phyloP scores from a whole-genome alignment of 2,888 invertebrate genomes.

The Ophion costatus region DNA sequence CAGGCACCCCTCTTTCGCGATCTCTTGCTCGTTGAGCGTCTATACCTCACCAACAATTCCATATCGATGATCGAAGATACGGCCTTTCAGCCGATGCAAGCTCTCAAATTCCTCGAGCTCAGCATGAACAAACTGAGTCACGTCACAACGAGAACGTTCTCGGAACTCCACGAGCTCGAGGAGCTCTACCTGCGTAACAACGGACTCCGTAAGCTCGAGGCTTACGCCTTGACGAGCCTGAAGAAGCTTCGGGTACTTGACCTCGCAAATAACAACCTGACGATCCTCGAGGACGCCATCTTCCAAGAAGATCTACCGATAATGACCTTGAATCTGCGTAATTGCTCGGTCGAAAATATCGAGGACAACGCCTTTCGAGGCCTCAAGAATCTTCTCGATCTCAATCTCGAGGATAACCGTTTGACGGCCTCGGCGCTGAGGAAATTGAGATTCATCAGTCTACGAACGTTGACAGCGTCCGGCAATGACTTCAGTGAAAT shows the following conservation, averaged over 20 bases:
- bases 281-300: slow-evolving; percentile 89
- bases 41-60: slow-evolving; percentile 93
- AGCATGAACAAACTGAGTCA: slow-evolving; percentile 90
- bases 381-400: slow-evolving; percentile 90
- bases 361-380: slow-evolving; percentile 90
- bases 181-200: slow-evolving; percentile 92
- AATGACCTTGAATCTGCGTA: slow-evolving; percentile 89
- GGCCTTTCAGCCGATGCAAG: slow-evolving; percentile 91
- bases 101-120: slow-evolving; percentile 91
- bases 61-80: slow-evolving; percentile 92
- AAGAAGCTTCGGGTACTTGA: slow-evolving; percentile 91
- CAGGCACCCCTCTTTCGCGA: slow-evolving; percentile 91
- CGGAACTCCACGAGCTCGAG: slow-evolving; percentile 91
- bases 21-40: slow-evolving; percentile 90
- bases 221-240: slow-evolving; percentile 90
- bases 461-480: slow-evolving; percentile 89
- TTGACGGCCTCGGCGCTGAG: slow-evolving; percentile 89
- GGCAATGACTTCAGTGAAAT: slow-evolving; percentile 91
- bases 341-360: slow-evolving; percentile 90
- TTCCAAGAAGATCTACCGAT: slow-evolving; percentile 91
- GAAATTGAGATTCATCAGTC: slow-evolving; percentile 90
- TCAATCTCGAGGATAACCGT: slow-evolving; percentile 91
- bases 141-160: slow-evolving; percentile 90
- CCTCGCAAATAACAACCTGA: slow-evolving; percentile 91
- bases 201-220: slow-evolving; percentile 88